Percentiles rank a stretch among this genome's conserved stretches.
Evolutionary conservation across 1,140 invertebrate genomes (phyloP).

Genomic region (Brachionus angularis): DNA sequence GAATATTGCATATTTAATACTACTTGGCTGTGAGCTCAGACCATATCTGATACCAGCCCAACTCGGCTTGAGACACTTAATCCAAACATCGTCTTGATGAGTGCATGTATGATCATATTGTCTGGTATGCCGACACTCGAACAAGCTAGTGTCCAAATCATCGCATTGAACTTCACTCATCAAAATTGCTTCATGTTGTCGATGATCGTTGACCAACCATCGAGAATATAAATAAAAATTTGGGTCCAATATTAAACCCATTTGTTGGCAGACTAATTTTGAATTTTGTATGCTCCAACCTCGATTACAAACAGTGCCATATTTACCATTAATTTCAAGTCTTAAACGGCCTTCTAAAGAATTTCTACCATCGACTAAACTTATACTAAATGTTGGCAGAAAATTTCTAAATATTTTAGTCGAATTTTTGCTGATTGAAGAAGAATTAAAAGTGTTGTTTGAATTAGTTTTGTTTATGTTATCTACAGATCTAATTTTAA

Average conservation of each 20-base stretch:
- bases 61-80: constrained; percentile 22
- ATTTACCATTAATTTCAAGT: constrained; percentile 3
- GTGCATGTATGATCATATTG: constrained; percentile 29
- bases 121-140: constrained; percentile 6
- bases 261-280: constrained; percentile 22
- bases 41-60: constrained; percentile 21
- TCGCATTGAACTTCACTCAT: constrained; percentile 44
- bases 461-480: background rate
- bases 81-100: constrained; percentile 43
- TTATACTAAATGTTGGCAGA: background rate
- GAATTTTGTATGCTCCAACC: constrained; percentile 39
- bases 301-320: constrained; percentile 33
- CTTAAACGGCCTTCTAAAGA: constrained; percentile 5
- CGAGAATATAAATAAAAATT: constrained; percentile 10
- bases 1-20: constrained; percentile 2
- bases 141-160: background rate
- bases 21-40: background rate
- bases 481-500: background rate
- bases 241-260: constrained; percentile 35
- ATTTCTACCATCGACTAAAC: constrained; percentile 25
- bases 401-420: background rate
- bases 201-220: background rate
- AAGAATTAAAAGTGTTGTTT: too few relatives aligned
- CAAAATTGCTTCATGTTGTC: constrained; percentile 21
- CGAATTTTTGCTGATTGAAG: background rate